phyloP scores from a whole-genome alignment of 1,140 invertebrate species.

The Macrobrachium nipponense region DNA sequence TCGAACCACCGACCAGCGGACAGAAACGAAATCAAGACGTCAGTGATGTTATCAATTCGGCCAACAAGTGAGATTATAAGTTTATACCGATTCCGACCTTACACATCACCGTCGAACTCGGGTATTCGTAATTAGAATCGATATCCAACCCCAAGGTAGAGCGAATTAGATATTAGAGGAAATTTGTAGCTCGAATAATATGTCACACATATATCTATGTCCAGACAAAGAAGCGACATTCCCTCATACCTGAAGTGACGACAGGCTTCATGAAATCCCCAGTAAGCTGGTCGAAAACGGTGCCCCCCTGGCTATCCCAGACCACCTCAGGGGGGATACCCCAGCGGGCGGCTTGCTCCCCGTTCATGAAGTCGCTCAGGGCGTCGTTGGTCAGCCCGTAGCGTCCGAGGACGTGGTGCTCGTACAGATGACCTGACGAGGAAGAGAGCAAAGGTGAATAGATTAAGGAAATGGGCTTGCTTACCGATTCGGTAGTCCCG shows the following conservation, averaged over 20 bases:
- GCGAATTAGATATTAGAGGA: too few species aligned
- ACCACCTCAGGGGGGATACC: slow-evolving; percentile 74
- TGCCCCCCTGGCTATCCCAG: slow-evolving; percentile 75
- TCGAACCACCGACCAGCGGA: too few species aligned
- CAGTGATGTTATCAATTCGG: too few species aligned
- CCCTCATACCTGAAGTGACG: slow-evolving; percentile 77
- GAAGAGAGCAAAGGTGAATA: neutral
- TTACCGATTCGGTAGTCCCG: too few species aligned
- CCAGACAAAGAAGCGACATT: neutral
- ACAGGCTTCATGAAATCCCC: slow-evolving; percentile 90
- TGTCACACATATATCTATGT: neutral
- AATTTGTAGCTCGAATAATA: too few species aligned
- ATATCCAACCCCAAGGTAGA: too few species aligned
- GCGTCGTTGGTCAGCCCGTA: slow-evolving; percentile 59
- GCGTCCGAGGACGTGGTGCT: slow-evolving; percentile 35
- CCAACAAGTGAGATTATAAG: too few species aligned
- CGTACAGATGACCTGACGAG: slow-evolving; percentile 47
- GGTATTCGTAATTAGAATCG: too few species aligned
- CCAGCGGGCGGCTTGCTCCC: slow-evolving; percentile 75
- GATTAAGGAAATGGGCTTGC: too few species aligned
- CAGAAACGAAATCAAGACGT: too few species aligned
- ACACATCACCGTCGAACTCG: too few species aligned
- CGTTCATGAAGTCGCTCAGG: slow-evolving; percentile 78
- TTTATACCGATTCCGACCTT: too few species aligned
- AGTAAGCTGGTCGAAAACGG: slow-evolving; percentile 75